These are phyloP conservation scores for Proisotoma minuta DNA, from an alignment of 2,888 invertebrate species.

Conservation along the genomic window DNA sequence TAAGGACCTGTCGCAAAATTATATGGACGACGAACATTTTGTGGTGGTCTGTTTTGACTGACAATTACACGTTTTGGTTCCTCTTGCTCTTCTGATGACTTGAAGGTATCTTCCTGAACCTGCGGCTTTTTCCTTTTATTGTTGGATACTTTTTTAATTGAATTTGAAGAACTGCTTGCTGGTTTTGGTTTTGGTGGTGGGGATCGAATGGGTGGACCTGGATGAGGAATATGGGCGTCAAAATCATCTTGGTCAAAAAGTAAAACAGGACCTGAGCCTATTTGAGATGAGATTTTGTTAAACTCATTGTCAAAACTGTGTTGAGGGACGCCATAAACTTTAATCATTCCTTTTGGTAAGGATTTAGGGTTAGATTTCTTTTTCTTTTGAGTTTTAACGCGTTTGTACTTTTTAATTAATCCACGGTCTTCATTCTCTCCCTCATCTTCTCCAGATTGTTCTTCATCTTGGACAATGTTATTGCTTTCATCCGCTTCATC, in stretches of 20 bases:
- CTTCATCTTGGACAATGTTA: background rate
- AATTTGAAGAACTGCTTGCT: background rate
- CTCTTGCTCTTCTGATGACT: conserved; percentile 3
- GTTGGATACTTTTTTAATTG: background rate
- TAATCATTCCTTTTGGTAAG: conserved; percentile 21
- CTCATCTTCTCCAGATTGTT: background rate
- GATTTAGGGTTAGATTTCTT: background rate
- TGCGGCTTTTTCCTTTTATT: background rate
- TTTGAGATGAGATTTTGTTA: conserved; percentile 13
- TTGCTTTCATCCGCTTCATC: background rate
- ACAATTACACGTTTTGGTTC: conserved; percentile 6
- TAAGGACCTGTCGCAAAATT: background rate
- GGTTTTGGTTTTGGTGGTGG: background rate
- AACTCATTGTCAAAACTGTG: conserved; percentile 29
- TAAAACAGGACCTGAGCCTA: conserved; percentile 12
- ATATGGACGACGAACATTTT: background rate
- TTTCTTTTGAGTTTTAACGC: background rate
- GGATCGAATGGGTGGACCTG: background rate
- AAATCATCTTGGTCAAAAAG: conserved; percentile 32
- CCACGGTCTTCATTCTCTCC: background rate
- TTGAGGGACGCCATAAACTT: conserved; percentile 28
- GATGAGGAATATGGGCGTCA: conserved; percentile 16
- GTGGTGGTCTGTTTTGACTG: conserved; percentile 16
- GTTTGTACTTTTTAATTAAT: background rate
- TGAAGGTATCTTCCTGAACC: background rate